Base-by-base conservation (phyloP, 2,797 vertebrate species). In the Columba guinea region DNA sequence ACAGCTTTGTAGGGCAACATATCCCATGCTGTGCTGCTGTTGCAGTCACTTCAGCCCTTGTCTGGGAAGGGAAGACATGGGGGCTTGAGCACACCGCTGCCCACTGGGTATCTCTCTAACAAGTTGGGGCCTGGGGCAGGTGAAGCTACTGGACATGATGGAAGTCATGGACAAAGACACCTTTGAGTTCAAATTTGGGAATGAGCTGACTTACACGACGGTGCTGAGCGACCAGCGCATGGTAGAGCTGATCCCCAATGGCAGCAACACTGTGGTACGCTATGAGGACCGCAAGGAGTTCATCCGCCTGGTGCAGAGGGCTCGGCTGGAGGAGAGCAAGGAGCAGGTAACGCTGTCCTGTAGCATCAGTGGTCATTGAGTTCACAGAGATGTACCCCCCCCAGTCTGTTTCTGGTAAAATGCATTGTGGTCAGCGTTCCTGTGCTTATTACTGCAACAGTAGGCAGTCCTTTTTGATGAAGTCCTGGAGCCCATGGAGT, bases 101-200 rank as follows among this genome's bases (percentile, higher is more conserved):
- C 49, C 71, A 12, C 51, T 48, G n/a, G 30, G 3, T 34, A 10
- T 52, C 46, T 84, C 39, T 88, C 63, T 95, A 83, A 96, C 28
- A 23, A 84, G 35, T 26, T 68, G 70, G 19, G 87, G 15, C 24
- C 30, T 68, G 71, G 55, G 55, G n/a, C 95, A 99, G 99, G 99
- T 99, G 59, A 99, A 99, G 94, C 98, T 99, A 35, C 96, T 99
- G 90, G 99, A 99, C 58, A 99, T 99, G 96, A 99, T 99, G 98
- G 99, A 99, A 96, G 98, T 98, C 94, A 99, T 99, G 99, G 99
- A 99, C 97, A 98, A 98, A 96, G 99, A 98, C 69, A 99, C 99
- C 1, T 99, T 99, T 96, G 99, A 99, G 93, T 99, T 99, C 97
- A 98, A 99, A 94, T 99, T 99, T 90, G 99, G 99, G 28, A 98